Percentiles rank a stretch among this genome's conserved stretches.
These are phyloP conservation scores for Mixornis gularis DNA, from an alignment of 2,113 vertebrate species.

Conservation along the genomic window DNA sequence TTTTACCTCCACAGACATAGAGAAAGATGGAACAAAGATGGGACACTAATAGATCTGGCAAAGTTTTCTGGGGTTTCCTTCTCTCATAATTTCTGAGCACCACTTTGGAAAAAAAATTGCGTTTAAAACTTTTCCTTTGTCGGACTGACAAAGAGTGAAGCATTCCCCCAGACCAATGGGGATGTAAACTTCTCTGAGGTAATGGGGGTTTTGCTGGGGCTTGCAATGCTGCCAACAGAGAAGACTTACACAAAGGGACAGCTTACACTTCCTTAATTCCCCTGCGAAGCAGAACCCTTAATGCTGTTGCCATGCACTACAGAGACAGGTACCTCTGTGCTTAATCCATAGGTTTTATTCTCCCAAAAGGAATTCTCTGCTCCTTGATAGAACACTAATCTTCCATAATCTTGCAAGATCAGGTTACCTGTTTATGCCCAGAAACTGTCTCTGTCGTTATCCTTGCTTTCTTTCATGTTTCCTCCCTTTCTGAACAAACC, in stretches of 20 bases:
- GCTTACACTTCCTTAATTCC: conserved; percentile 33
- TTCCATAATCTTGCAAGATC: conserved; percentile 70
- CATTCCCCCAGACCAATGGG: neutral
- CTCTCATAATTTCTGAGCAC: neutral
- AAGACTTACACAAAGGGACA: conserved; percentile 28
- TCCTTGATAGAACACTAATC: conserved; percentile 68
- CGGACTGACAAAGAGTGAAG: neutral
- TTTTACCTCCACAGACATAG: neutral
- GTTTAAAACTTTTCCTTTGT: neutral
- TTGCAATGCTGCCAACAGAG: conserved; percentile 34
- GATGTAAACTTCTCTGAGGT: neutral
- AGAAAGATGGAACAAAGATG: neutral
- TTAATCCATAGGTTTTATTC: conserved; percentile 63
- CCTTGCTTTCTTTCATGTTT: conserved; percentile 58
- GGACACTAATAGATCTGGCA: neutral
- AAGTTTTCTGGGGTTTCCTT: neutral
- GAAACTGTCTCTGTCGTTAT: conserved; percentile 64
- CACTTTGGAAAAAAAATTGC: neutral
- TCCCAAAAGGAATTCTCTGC: conserved; percentile 54
- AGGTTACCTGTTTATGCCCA: conserved; percentile 69
- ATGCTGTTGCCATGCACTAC: conserved; percentile 12
- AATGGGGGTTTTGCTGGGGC: conserved; percentile 25
- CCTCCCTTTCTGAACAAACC: conserved; percentile 45
- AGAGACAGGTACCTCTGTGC: conserved; percentile 11
- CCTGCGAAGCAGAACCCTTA: conserved; percentile 34